Evolutionary conservation across 2,888 invertebrate genomes (phyloP).

Genomic region (Parnassius smintheus): DNA sequence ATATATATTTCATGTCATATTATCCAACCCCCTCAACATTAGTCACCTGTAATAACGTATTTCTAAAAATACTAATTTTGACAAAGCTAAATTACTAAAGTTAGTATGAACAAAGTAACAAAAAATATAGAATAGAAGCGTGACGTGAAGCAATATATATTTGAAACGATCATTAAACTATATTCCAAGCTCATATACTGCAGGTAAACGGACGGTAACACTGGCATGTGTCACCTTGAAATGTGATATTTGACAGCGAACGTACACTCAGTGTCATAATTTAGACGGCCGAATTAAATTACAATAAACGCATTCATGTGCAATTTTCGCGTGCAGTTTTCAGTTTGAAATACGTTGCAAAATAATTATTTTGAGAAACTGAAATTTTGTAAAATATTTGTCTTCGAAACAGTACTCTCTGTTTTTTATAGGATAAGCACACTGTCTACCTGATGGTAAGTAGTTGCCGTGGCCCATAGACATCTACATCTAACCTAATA

Average conservation of each 20-base stretch:
- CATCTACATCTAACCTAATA: too few species aligned
- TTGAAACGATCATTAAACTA: neutral
- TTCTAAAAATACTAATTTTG: neutral
- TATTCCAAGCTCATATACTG: neutral
- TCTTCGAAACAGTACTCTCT: neutral
- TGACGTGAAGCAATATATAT: neutral
- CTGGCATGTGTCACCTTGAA: constrained; percentile 27
- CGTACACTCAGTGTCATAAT: constrained; percentile 27
- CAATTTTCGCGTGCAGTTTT: neutral
- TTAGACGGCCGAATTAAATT: constrained; percentile 1
- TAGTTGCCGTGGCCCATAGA: too few species aligned
- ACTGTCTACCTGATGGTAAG: too few species aligned
- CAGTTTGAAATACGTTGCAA: neutral
- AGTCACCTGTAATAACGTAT: neutral
- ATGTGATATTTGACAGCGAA: constrained; percentile 23
- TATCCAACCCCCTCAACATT: neutral
- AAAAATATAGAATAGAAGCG: neutral
- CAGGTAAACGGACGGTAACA: neutral
- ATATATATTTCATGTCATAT: neutral
- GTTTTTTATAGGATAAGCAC: too few species aligned
- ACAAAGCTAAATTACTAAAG: neutral
- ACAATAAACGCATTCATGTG: constrained; percentile 3
- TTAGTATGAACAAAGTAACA: too few species aligned
- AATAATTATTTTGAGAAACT: neutral
- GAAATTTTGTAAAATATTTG: neutral